phyloP scores from a whole-genome alignment of 2,888 invertebrate genomes.

The Aplocera efformata region DNA sequence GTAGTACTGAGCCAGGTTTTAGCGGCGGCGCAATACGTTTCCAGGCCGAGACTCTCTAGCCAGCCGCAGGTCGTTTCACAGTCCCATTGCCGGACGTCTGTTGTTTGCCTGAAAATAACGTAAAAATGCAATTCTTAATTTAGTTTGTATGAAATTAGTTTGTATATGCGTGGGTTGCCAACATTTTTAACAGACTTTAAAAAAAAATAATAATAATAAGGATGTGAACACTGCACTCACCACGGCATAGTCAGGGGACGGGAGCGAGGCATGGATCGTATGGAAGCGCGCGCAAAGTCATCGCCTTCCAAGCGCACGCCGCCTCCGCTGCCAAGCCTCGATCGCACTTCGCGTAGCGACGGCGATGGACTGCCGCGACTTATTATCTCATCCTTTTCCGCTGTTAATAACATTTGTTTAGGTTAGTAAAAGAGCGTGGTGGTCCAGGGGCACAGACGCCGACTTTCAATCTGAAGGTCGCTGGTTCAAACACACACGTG shows the following conservation, averaged over 20 bases:
- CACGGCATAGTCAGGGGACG: constrained; percentile 74
- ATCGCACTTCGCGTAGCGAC: constrained; percentile 82
- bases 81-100: constrained; percentile 90
- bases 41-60: constrained; percentile 88
- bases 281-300: constrained; percentile 85
- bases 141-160: background rate
- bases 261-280: constrained; percentile 84
- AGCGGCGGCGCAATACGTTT: constrained; percentile 88
- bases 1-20: constrained; percentile 92
- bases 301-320: constrained; percentile 83
- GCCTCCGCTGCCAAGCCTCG: constrained; percentile 84
- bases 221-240: constrained; percentile 28
- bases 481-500: no score
- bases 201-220: no score
- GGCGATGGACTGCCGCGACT: constrained; percentile 76
- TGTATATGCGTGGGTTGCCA: no score
- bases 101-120: constrained; percentile 78
- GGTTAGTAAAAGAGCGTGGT: no score
- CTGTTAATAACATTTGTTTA: constrained; percentile 51
- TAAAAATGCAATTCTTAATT: background rate
- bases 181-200: background rate
- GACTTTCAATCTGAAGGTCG: no score
- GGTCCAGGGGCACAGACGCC: no score
- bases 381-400: constrained; percentile 76
- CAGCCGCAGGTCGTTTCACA: constrained; percentile 90